These are phyloP conservation scores for Pseudopipra pipra DNA, from an alignment of 2,113 vertebrate species.

Conservation along the genomic window DNA sequence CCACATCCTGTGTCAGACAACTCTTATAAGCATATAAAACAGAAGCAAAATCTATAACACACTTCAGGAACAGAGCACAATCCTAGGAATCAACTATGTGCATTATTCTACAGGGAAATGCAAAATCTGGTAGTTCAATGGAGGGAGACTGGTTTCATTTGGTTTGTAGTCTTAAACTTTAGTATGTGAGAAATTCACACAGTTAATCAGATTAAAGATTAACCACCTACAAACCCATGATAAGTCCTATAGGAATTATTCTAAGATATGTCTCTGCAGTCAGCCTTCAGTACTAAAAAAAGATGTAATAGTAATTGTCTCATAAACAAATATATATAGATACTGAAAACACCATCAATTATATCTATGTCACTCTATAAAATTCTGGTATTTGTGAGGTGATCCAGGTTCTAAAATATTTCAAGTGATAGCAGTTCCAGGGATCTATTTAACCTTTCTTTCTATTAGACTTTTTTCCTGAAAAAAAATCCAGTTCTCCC, in stretches of 20 bases:
- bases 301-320: background rate
- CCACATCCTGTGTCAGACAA: background rate
- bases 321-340: background rate
- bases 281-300: background rate
- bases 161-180: background rate
- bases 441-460: background rate
- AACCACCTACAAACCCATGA: accelerated
- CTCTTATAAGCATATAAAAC: background rate
- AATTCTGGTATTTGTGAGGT: background rate
- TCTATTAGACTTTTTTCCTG: background rate
- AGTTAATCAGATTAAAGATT: background rate
- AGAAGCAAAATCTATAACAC: background rate
- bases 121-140: background rate
- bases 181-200: background rate
- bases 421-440: background rate
- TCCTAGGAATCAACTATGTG: background rate
- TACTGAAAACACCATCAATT: background rate
- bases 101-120: background rate
- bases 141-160: background rate
- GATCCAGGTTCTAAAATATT: background rate
- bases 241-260: background rate
- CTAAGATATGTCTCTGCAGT: background rate
- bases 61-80: background rate
- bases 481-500: background rate
- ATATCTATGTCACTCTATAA: background rate